Percentiles rank a stretch among this genome's conserved stretches.
phyloP scores from a whole-genome alignment of 92 coral and sea anemone species.

The Heliopora coerulea region DNA sequence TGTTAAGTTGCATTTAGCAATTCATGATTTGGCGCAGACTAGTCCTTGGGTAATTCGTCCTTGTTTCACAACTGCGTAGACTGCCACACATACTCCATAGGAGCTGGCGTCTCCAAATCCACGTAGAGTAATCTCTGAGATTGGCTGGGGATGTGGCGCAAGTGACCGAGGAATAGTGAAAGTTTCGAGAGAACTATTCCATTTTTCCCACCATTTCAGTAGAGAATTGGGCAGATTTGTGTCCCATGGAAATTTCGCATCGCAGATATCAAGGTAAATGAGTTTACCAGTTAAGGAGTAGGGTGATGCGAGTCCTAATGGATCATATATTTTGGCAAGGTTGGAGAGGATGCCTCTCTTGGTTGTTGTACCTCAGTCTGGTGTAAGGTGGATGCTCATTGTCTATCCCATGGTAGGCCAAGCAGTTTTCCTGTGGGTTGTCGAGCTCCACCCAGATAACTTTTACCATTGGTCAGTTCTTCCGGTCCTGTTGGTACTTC shows the following conservation, averaged over 20 bases:
- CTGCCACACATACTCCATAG: conserved; percentile 38
- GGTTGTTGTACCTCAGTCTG: conserved; percentile 38
- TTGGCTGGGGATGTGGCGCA: conserved; percentile 31
- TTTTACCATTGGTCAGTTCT: conserved; percentile 55
- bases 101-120: conserved; percentile 48
- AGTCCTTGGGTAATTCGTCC: conserved; percentile 34
- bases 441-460: conserved; percentile 51
- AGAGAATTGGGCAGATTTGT: conserved; percentile 45
- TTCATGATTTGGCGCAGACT: conserved; percentile 43
- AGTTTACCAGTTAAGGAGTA: conserved; percentile 50
- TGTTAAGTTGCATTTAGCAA: conserved; percentile 44
- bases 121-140: conserved; percentile 31
- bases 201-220: conserved; percentile 49
- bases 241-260: conserved; percentile 60
- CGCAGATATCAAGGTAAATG: conserved; percentile 55
- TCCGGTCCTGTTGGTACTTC: conserved; percentile 11
- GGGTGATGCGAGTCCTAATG: conserved; percentile 57
- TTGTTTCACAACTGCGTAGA: conserved; percentile 48
- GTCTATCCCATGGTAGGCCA: conserved; percentile 55
- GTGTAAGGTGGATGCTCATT: conserved; percentile 48
- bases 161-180: conserved; percentile 48
- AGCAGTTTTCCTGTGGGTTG: conserved; percentile 44
- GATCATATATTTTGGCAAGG: conserved; percentile 50
- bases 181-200: conserved; percentile 38
- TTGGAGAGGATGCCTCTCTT: conserved; percentile 61